Evolutionary conservation across 2,888 invertebrate genomes (phyloP), one percentile per base, ranked within the genome.

Genomic region (Catocala nupta): DNA sequence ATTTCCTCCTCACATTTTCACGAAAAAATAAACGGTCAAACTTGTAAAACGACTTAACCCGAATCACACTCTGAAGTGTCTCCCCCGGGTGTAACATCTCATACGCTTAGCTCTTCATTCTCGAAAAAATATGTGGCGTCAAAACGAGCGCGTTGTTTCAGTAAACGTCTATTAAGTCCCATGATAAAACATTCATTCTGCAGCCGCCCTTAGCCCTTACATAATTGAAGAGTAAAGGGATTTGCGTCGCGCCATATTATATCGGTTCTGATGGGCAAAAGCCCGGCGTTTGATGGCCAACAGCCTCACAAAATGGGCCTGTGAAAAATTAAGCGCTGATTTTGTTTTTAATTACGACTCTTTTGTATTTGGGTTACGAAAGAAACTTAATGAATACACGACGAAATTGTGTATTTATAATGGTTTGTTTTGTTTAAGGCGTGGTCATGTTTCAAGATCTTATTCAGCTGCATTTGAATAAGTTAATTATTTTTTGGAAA

Each of bases 211-310:
- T 34, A 12, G 39, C 55, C 50, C 34, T 1, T 73, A 60, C 59
- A 75, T 78, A 78, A 78, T 74, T 70, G 58, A 78, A 63, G 55
- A 58, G 58, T 52, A 39, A 58, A 65, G 69, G 73, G 73, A 68
- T 78, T 70, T 59, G 49, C 55, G 70, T 71, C 68, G 56, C 51
- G 51, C 51, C 45, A 58, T 64, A 60, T 77, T 71, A 65, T 65
- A 71, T 63, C 53, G 52, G 57, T 48, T 58, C 59, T 58, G 65
- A 70, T 61, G 64, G 45, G 65, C 33, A 55, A 49, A 11, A 39
- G 39, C 3, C 50, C 57, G 61, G 62, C 66, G 55, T 71, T 66
- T 71, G 64, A 71, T 59, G 55, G 55, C 44, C 13, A 49, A 43
- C 16, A 16, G 43, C 49, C 54, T 34, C 11, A 11, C 54, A 12